These are phyloP conservation scores for Eupeodes latifasciatus DNA, from an alignment of 2,888 invertebrate genomes.

Conservation along the genomic window DNA sequence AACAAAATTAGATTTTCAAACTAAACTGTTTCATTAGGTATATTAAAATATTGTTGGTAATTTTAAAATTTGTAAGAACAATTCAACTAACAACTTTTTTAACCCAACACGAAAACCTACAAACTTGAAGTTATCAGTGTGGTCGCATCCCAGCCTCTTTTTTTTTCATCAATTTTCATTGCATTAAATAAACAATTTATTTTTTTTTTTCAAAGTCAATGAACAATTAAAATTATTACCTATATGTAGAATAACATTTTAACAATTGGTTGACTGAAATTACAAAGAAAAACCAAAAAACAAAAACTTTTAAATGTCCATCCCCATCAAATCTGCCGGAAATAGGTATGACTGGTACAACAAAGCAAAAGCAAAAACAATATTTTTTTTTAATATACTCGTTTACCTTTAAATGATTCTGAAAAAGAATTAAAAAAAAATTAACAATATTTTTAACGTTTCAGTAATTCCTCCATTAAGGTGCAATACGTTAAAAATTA, in stretches of 20 bases:
- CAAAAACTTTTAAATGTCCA: neutral
- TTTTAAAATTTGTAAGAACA: no score
- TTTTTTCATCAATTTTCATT: no score
- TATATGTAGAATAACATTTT: neutral
- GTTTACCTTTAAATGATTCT: neutral
- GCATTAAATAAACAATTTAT: no score
- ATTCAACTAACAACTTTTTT: no score
- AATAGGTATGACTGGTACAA: neutral
- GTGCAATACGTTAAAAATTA: constrained; percentile 64
- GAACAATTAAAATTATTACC: constrained; percentile 8
- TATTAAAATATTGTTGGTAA: no score
- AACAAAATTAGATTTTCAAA: no score
- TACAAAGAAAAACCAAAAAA: constrained; percentile 3
- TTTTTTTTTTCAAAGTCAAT: constrained; percentile 15
- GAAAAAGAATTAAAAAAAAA: neutral
- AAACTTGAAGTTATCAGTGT: no score
- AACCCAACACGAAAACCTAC: no score
- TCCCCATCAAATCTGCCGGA: constrained; percentile 12
- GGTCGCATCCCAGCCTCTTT: no score
- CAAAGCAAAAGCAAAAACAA: neutral
- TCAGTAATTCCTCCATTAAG: constrained; percentile 61
- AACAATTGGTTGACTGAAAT: neutral
- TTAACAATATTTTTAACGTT: constrained; percentile 48
- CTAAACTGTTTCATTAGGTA: no score
- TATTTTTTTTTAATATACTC: neutral